Evolutionary conservation across 2,113 vertebrate species (phyloP).

Genomic region (Trinectes maculatus): DNA sequence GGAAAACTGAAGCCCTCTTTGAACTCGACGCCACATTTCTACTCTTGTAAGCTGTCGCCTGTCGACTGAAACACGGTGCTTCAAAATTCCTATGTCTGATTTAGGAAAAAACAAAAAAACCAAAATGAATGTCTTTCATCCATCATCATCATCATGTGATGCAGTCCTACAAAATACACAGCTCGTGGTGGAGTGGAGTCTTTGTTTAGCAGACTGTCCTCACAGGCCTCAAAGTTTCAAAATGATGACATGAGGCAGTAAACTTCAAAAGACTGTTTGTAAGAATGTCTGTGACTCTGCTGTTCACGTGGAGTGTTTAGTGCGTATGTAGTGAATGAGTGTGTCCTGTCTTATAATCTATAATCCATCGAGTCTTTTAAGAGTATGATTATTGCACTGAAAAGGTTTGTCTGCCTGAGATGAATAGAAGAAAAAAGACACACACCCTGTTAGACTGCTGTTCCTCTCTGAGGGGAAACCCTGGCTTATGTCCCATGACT

Average conservation of each 20-base stretch:
- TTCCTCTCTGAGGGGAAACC: constrained; percentile 17
- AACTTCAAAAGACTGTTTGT: no score
- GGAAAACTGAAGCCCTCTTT: no score
- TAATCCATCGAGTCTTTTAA: no score
- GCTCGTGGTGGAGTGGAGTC: no score
- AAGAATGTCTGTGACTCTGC: no score
- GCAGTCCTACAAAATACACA: no score
- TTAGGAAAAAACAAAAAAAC: neutral
- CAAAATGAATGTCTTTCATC: constrained; percentile 2
- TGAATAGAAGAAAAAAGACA: constrained; percentile 5
- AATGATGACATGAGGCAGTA: neutral
- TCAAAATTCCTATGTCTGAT: neutral
- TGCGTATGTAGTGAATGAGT: no score
- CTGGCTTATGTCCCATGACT: constrained; percentile 32
- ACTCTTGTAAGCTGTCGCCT: neutral
- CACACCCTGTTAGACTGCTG: constrained; percentile 15
- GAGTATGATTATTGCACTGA: no score
- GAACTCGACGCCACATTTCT: no score
- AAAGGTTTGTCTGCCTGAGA: no score
- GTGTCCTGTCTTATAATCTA: no score
- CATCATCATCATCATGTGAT: neutral
- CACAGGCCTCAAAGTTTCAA: neutral
- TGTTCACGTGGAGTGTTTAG: no score
- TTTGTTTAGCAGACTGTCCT: neutral
- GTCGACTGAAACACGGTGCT: neutral